Conservation (phyloP, 1,140 invertebrate species). For the Piezodorus guildinii region DNA sequence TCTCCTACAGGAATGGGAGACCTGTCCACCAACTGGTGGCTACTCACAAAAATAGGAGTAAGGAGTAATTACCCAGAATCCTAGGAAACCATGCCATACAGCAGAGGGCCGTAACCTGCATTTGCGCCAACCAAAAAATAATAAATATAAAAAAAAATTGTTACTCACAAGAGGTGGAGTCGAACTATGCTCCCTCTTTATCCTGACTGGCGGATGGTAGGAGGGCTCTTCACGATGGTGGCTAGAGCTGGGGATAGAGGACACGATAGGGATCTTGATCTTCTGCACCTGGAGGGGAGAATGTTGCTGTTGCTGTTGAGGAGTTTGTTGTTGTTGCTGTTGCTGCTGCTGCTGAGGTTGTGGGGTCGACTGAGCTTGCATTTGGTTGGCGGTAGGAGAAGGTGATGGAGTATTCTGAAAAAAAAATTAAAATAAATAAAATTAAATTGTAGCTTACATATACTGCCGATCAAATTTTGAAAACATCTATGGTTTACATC, state of each 20-base stretch:
- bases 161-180: constrained; percentile 13
- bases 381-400: not conserved
- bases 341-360: not conserved
- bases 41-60: too few species aligned
- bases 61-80: too few species aligned
- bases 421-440: too few species aligned
- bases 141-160: too few species aligned
- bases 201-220: constrained; percentile 5
- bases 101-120: too few species aligned
- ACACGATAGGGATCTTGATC: not conserved
- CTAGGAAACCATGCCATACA: too few species aligned
- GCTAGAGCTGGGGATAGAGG: not conserved
- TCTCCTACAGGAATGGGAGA: too few species aligned
- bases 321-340: not conserved
- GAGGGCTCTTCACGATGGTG: constrained; percentile 12
- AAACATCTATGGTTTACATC: too few species aligned
- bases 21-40: too few species aligned
- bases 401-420: constrained; percentile 3
- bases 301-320: not conserved
- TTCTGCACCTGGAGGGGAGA: not conserved
- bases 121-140: too few species aligned
- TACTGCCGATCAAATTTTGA: too few species aligned
- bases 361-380: not conserved
- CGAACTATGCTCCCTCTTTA: not conserved
- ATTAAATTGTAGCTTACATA: too few species aligned